Evolutionary conservation across 2,113 vertebrate species (phyloP).

Genomic region (Zeus faber): DNA sequence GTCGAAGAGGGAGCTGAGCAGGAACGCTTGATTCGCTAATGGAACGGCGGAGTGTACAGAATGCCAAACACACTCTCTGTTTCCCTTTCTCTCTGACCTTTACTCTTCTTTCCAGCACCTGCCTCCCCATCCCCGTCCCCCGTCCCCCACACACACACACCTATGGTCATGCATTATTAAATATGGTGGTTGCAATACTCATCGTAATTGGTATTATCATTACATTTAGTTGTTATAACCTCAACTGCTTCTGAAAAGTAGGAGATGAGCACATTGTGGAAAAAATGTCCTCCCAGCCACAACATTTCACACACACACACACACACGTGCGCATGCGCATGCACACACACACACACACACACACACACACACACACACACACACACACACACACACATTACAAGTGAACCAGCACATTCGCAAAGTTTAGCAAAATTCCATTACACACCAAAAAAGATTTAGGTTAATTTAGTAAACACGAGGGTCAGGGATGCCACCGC

Average conservation of each 20-base stretch:
- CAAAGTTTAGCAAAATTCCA: slow-evolving; percentile 94
- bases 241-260: slow-evolving; percentile 50
- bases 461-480: slow-evolving; percentile 99
- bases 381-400: slow-evolving; percentile 19
- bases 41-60: slow-evolving; percentile 45
- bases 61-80: slow-evolving; percentile 24
- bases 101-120: slow-evolving; percentile 13
- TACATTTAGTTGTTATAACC: slow-evolving; percentile 42
- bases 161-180: slow-evolving; percentile 30
- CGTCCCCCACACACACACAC: background rate
- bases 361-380: slow-evolving; percentile 21
- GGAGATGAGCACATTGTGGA: slow-evolving; percentile 50
- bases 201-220: slow-evolving; percentile 32
- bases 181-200: slow-evolving; percentile 35
- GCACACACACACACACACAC: slow-evolving; percentile 10
- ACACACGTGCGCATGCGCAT: slow-evolving; percentile 12
- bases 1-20: slow-evolving; percentile 42
- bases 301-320: slow-evolving; percentile 40
- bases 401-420: slow-evolving; percentile 60
- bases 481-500: slow-evolving; percentile 90
- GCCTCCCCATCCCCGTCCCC: slow-evolving; percentile 8
- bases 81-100: slow-evolving; percentile 35
- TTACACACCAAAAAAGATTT: slow-evolving; percentile 95
- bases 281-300: slow-evolving; percentile 45
- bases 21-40: slow-evolving; percentile 65